Conservation (phyloP, 1,140 invertebrate species). For the Helicoverpa armigera region DNA sequence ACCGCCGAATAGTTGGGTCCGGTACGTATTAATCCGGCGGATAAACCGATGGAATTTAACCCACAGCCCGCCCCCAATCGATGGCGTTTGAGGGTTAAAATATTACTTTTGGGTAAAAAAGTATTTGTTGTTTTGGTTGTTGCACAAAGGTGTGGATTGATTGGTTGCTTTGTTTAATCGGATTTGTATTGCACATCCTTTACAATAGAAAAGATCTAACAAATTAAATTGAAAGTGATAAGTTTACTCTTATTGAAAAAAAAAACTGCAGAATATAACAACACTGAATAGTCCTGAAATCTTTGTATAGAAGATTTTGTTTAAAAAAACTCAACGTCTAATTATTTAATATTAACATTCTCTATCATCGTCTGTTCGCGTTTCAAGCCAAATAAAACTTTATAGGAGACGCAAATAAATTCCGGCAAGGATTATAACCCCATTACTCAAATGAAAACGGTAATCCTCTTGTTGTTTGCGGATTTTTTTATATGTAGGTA, state of each 20-base stretch:
- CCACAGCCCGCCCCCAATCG: slow-evolving; percentile 25
- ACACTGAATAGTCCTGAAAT: no score
- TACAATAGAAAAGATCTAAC: no score
- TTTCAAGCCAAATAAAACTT: slow-evolving; percentile 48
- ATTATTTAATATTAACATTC: no score
- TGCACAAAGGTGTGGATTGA: not conserved
- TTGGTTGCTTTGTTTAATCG: not conserved
- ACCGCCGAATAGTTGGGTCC: slow-evolving; percentile 40
- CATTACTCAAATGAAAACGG: slow-evolving; percentile 47
- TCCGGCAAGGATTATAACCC: slow-evolving; percentile 46
- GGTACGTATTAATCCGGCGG: slow-evolving; percentile 44
- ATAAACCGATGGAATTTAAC: slow-evolving; percentile 47
- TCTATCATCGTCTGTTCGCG: not conserved
- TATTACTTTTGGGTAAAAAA: slow-evolving; percentile 30
- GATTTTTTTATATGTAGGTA: slow-evolving; percentile 5
- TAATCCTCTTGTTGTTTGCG: slow-evolving; percentile 42
- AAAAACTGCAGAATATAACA: not conserved
- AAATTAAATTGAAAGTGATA: no score
- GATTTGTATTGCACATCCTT: not conserved
- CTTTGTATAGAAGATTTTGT: no score
- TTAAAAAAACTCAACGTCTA: no score
- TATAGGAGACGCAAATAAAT: slow-evolving; percentile 43
- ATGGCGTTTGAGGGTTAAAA: slow-evolving; percentile 43
- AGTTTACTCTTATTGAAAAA: no score
- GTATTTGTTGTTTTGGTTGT: slow-evolving; percentile 13